phyloP scores from a whole-genome alignment of 2,797 vertebrate genomes.

The Argya squamiceps region DNA sequence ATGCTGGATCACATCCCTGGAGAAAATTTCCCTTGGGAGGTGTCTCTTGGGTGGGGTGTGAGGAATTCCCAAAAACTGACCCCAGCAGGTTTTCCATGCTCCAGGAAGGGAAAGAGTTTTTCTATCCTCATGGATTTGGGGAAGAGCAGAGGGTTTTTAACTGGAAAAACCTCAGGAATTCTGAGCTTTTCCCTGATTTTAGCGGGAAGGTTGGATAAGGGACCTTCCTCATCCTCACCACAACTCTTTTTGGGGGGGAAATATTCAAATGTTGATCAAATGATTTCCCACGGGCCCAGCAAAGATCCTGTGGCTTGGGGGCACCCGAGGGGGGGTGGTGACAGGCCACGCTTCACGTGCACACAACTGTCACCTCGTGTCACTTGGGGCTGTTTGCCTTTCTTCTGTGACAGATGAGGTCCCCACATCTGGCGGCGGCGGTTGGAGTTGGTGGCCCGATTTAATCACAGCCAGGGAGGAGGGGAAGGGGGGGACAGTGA shows the following conservation, averaged over 20 bases:
- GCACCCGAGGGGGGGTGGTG: too few relatives aligned
- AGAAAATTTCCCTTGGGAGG: background rate
- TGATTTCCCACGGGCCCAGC: background rate
- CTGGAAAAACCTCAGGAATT: background rate
- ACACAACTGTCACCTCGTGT: constrained; percentile 18
- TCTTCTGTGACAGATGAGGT: background rate
- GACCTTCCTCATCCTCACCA: background rate
- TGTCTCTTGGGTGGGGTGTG: background rate
- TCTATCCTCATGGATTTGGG: accelerated
- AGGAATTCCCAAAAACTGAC: background rate
- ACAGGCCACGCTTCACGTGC: background rate
- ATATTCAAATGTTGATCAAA: background rate
- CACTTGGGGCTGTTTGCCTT: too few relatives aligned
- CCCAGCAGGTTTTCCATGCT: background rate
- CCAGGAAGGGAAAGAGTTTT: background rate
- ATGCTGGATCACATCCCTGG: background rate
- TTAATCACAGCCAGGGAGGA: background rate
- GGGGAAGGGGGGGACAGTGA: background rate
- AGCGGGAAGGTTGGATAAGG: background rate
- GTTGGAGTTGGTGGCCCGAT: background rate
- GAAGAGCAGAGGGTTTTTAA: background rate
- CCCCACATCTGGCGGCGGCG: constrained; percentile 46
- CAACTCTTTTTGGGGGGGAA: background rate
- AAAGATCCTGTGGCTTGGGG: background rate
- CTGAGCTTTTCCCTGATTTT: background rate